Evolutionary conservation across 2,113 vertebrate genomes (phyloP).

Genomic region (Megalops atlanticus): DNA sequence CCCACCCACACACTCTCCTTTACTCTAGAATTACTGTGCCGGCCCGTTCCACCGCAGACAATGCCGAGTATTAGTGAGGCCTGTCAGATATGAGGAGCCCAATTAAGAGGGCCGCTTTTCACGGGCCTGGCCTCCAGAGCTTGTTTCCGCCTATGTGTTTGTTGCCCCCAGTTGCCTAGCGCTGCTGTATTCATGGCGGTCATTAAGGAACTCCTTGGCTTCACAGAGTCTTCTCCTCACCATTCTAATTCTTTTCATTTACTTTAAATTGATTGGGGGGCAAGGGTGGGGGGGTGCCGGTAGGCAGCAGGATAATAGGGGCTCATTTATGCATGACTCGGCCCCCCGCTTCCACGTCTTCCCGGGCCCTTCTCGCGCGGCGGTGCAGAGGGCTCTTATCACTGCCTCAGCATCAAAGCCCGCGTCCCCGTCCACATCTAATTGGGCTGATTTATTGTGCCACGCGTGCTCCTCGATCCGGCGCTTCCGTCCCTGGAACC

Average conservation of each 20-base stretch:
- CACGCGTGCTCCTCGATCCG: no score
- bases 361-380: background rate
- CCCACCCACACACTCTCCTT: no score
- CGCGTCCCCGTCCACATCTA: background rate
- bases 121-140: background rate
- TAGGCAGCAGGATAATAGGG: background rate
- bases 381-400: background rate
- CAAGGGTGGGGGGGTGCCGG: no score
- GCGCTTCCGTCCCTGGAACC: no score
- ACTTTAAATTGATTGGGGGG: background rate
- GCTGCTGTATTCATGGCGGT: background rate
- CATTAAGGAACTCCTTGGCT: background rate
- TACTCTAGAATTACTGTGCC: no score
- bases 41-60: no score
- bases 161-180: background rate
- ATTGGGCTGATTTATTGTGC: no score
- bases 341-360: background rate
- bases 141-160: background rate
- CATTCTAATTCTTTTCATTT: slow-evolving; percentile 2
- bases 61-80: no score
- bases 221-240: background rate
- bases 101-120: background rate
- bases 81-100: no score
- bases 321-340: background rate
- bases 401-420: slow-evolving; percentile 8